Conservation (phyloP, 2,113 vertebrate species). For the Ellobius talpinus region DNA sequence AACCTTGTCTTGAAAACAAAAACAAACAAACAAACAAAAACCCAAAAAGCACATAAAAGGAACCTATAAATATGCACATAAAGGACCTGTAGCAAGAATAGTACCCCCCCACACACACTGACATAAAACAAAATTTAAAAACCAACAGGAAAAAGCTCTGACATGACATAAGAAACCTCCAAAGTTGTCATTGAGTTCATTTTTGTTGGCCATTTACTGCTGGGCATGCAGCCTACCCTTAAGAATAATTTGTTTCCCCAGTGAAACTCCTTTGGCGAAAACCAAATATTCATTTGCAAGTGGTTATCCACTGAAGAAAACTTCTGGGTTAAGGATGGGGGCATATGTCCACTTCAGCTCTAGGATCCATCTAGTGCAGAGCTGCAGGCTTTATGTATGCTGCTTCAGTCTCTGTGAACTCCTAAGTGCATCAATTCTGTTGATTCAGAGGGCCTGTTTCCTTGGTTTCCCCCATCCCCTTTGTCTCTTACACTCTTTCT, state of each 20-base stretch:
- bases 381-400: no score
- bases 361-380: not conserved
- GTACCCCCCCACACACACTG: not conserved
- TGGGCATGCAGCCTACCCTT: not conserved
- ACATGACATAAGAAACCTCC: not conserved
- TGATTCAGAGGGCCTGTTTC: not conserved
- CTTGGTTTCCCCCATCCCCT: not conserved
- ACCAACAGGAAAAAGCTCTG: not conserved
- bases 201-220: not conserved
- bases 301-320: not conserved
- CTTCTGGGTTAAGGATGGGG: not conserved
- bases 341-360: not conserved
- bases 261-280: not conserved
- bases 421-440: not conserved
- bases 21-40: no score
- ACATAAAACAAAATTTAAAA: not conserved
- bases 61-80: not conserved
- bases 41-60: not conserved
- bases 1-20: no score
- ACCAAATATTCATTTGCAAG: not conserved
- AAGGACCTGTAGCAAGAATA: not conserved
- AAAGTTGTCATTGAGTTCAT: not conserved
- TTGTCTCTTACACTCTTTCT: not conserved
- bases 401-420: not conserved
- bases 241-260: not conserved